Percentiles rank a stretch among this genome's conserved stretches.
These are phyloP conservation scores for Porites evermanni DNA, from an alignment of 92 coral and sea anemone genomes.

Conservation along the genomic window DNA sequence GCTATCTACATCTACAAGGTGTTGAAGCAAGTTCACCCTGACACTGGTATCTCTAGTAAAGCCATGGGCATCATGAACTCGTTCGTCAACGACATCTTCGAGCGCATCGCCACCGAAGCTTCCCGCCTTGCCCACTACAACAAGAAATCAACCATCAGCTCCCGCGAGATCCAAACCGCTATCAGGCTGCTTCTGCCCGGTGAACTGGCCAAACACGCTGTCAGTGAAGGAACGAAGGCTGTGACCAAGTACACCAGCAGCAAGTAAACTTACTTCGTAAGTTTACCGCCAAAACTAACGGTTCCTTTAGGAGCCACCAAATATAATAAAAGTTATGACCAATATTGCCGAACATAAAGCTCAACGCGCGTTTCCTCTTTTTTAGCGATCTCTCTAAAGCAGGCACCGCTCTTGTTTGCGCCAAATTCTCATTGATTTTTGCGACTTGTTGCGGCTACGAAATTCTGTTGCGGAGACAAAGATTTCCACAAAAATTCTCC, in stretches of 20 bases:
- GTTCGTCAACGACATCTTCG: constrained; percentile 84
- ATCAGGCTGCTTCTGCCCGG: constrained; percentile 81
- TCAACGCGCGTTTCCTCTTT: too few species aligned
- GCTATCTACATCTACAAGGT: constrained; percentile 20
- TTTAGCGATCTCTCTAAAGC: too few species aligned
- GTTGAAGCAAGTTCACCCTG: constrained; percentile 46
- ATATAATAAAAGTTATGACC: background rate
- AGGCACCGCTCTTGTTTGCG: too few species aligned
- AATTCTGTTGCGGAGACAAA: too few species aligned
- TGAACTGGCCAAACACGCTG: constrained; percentile 87
- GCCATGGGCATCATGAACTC: constrained; percentile 96
- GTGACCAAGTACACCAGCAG: constrained; percentile 99
- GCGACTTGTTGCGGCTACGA: too few species aligned
- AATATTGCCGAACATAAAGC: too few species aligned
- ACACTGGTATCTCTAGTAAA: constrained; percentile 94
- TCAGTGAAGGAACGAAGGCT: constrained; percentile 98
- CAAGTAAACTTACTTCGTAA: constrained; percentile 64
- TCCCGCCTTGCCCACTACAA: constrained; percentile 84
- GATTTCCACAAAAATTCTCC: too few species aligned
- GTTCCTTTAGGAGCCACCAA: constrained; percentile 95
- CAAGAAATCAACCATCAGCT: constrained; percentile 84
- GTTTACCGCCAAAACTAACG: constrained; percentile 32
- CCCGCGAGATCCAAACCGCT: constrained; percentile 88
- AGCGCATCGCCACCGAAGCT: constrained; percentile 82
- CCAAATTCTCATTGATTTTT: too few species aligned